Percentiles rank a stretch among this genome's conserved stretches.
Evolutionary conservation across 1,140 invertebrate species (phyloP).

Genomic region (Xylocopa sonorina): DNA sequence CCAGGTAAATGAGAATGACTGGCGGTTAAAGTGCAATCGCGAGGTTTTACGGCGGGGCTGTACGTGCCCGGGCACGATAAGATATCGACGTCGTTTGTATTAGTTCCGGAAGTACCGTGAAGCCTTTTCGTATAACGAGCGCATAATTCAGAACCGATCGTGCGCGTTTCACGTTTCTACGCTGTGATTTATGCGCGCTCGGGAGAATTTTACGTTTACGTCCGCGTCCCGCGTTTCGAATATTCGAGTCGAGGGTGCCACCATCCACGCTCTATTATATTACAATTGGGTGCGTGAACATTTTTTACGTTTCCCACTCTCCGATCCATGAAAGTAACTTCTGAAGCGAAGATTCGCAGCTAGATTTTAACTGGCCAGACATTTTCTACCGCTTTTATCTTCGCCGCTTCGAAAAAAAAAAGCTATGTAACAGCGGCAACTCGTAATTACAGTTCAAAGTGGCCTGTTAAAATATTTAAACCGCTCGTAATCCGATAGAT

Average conservation of each 20-base stretch:
- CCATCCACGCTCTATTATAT: too few relatives aligned
- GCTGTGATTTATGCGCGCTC: constrained; percentile 1
- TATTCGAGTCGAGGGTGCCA: too few relatives aligned
- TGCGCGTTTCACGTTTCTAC: constrained; percentile 5
- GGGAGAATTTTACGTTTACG: not conserved
- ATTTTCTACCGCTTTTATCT: not conserved
- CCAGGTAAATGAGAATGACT: constrained; percentile 73
- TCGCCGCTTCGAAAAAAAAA: not conserved
- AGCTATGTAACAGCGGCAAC: not conserved
- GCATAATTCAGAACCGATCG: constrained; percentile 20
- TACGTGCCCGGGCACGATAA: constrained; percentile 68
- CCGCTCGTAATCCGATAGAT: not conserved
- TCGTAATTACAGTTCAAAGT: not conserved
- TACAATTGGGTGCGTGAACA: too few relatives aligned
- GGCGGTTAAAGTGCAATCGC: constrained; percentile 72
- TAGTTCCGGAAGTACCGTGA: constrained; percentile 65
- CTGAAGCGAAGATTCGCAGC: not conserved
- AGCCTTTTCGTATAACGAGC: constrained; percentile 15
- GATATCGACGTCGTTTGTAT: constrained; percentile 66
- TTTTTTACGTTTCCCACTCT: too few relatives aligned
- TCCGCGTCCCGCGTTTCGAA: too few relatives aligned
- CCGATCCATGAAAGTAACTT: too few relatives aligned
- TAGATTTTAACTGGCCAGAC: not conserved
- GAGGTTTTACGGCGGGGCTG: constrained; percentile 66
- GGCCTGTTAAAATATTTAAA: not conserved